Evolutionary conservation across 92 coral and sea anemone genomes (phyloP), one percentile per base, ranked within the genome.

Genomic region (Phenganax marumi): DNA sequence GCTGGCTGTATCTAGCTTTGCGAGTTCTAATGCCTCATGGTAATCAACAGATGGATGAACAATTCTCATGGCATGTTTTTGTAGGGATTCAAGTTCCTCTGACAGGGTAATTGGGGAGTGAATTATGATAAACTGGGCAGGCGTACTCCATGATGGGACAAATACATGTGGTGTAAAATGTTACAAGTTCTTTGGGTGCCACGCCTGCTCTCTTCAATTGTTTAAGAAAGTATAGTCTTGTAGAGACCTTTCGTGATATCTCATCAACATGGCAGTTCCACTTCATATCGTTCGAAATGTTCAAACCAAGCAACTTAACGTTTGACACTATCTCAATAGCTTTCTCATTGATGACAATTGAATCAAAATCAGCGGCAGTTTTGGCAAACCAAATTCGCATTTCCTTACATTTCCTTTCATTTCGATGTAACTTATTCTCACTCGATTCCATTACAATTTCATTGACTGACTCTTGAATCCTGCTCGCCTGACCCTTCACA

Each of bases 331-430:
- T 47, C 74, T 83, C 73, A 26, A 83, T 49, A 46, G 57, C 79
- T 56, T 72, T 73, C 51, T 57, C 78, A 14, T 83, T 83, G 62
- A 83, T 17, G 43, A 73, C 55, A 18, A 73, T 50, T 33, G 86
- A 62, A 43, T 43, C 68, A 60, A 83, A 83, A 18, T 73, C 68
- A 25, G 81, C 79, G 12, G 26, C 57, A 13, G 71, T 6, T 16
- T 83, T 83, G 22, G 70, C 81, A 58, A 73, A 73, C 14, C 81
- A 73, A 23, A 83, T 83, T 52, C 86, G 72, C 25, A 83, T 26
- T 57, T 73, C 87, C 65, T 84, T 84, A 84, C 87, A 84, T 52
- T 84, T 84, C 11, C 75, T 33, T 55, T 75, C 82, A 22, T 84
- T 84, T 62, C 75, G 47, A 12, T 84, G 75, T n/a, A 84, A 50